phyloP scores from a whole-genome alignment of 2,797 vertebrate species.

The Tenualosa thibaudeaui region DNA sequence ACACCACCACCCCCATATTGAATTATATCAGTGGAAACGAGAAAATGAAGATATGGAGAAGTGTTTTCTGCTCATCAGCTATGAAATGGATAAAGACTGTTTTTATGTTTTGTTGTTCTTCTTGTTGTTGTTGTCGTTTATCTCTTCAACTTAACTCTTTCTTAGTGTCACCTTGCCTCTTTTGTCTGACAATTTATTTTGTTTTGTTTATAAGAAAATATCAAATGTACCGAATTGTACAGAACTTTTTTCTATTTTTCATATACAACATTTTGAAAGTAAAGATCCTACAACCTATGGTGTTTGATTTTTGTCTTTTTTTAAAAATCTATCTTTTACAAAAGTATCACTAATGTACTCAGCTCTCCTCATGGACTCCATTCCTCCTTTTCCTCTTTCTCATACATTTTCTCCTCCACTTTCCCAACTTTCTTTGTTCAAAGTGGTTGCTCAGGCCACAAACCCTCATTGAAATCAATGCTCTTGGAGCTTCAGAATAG shows the following conservation, averaged over 20 bases:
- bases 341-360: too few species aligned
- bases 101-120: slow-evolving; percentile 9
- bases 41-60: background rate
- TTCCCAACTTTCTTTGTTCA: background rate
- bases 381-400: background rate
- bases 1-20: too few species aligned
- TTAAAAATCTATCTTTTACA: too few species aligned
- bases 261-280: too few species aligned
- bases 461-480: background rate
- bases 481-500: background rate
- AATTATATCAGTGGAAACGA: background rate
- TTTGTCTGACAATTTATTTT: too few species aligned
- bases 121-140: slow-evolving; percentile 22
- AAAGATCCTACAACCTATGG: too few species aligned
- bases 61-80: background rate
- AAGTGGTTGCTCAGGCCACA: background rate
- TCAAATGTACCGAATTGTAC: too few species aligned
- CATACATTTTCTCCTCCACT: background rate
- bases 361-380: background rate
- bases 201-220: too few species aligned
- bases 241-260: background rate
- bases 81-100: background rate
- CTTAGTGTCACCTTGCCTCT: too few species aligned
- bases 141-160: background rate
- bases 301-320: too few species aligned